Conservation (phyloP, 2,113 vertebrate genomes). For the Callopanchax toddi region DNA sequence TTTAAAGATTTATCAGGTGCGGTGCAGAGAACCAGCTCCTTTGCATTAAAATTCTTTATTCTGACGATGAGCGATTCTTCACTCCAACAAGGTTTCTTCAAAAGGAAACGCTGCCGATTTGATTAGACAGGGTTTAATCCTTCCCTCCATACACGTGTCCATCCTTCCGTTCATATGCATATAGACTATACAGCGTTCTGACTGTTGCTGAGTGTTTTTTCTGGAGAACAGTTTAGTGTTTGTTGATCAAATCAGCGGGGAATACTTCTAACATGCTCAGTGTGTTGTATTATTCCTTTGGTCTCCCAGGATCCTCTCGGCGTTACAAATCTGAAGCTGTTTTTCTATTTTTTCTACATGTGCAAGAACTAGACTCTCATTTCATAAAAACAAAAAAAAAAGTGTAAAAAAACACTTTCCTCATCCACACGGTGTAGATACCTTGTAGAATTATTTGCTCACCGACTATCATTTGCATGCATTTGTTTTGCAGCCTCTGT, state of each 20-base stretch:
- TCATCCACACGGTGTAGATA: slow-evolving; percentile 17
- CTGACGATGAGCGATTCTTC: background rate
- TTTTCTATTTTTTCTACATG: slow-evolving; percentile 49
- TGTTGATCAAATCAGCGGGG: slow-evolving; percentile 37
- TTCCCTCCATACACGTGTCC: background rate
- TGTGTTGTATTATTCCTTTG: slow-evolving; percentile 46
- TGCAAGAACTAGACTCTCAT: slow-evolving; percentile 48
- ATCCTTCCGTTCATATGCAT: background rate
- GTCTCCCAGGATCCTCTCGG: slow-evolving; percentile 36
- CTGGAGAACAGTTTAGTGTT: slow-evolving; percentile 8
- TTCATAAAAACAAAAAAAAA: slow-evolving; percentile 36
- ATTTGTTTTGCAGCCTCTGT: slow-evolving; percentile 43
- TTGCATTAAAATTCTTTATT: slow-evolving; percentile 17
- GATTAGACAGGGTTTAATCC: background rate
- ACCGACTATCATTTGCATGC: slow-evolving; percentile 47
- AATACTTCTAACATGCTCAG: slow-evolving; percentile 48
- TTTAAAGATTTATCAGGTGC: background rate
- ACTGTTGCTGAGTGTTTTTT: slow-evolving; percentile 14
- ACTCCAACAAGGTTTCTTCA: slow-evolving; percentile 5
- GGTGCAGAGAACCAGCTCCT: background rate
- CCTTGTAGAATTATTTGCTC: slow-evolving; percentile 44
- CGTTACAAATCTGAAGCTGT: slow-evolving; percentile 47
- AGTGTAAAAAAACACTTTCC: slow-evolving; percentile 38
- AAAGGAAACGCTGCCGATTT: slow-evolving; percentile 11
- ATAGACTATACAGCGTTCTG: slow-evolving; percentile 5